Conservation (phyloP, 2,113 vertebrate genomes). For the Rhombomys opimus region DNA sequence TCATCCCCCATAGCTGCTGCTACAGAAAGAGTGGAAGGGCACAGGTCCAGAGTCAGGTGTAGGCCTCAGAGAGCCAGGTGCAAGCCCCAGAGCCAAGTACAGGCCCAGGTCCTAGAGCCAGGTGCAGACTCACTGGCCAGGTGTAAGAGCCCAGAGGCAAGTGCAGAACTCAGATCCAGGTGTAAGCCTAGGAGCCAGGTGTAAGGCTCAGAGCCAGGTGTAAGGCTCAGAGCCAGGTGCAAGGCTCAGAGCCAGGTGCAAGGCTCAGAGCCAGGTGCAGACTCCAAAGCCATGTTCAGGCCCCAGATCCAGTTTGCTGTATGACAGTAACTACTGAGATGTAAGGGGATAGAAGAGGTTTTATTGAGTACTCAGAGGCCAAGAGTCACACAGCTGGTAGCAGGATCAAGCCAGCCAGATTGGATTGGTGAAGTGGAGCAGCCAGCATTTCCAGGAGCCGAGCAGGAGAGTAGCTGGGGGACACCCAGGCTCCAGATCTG, state of each 20-base stretch:
- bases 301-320: neutral
- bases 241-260: neutral
- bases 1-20: neutral
- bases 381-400: neutral
- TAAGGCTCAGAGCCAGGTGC: neutral
- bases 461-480: neutral
- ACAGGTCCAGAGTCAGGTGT: neutral
- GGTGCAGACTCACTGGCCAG: neutral
- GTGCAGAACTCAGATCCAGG: neutral
- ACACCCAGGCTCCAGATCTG: neutral
- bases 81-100: neutral
- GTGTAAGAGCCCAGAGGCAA: neutral
- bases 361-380: neutral
- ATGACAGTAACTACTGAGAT: neutral
- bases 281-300: neutral
- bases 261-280: neutral
- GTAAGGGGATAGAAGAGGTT: neutral
- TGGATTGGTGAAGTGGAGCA: neutral
- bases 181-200: neutral
- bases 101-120: neutral
- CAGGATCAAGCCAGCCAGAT: neutral
- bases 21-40: neutral
- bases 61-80: neutral
- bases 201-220: neutral
- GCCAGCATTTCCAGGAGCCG: too few species aligned